Base-by-base conservation (phyloP, 1,140 invertebrate genomes). In the Drosophila hydei region DNA sequence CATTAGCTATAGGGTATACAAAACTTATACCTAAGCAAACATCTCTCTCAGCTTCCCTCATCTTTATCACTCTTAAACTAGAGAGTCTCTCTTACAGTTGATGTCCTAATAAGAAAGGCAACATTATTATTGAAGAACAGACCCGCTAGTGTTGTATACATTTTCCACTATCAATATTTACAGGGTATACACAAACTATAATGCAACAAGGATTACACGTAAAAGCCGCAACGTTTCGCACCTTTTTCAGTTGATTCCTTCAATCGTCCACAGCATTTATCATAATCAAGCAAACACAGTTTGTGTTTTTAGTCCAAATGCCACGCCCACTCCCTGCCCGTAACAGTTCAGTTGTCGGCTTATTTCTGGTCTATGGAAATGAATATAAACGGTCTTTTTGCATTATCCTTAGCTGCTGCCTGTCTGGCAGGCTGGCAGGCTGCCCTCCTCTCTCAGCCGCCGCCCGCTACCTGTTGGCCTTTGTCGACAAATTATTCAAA, bases 401-500 rank as follows among this genome's bases (percentile, higher is more conserved):
- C 54, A 27, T 42, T 43, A 54, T 54, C 51, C 51, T 38, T 42
- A 33, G 30, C 30, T 11, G 30, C 30, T 33, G 30, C 9, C 30
- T 11, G 30, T 3, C 30, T 33, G 30, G 7, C 25, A 5, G 11
- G 12, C 21, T 21, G 5, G 21, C 8, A 14, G 21, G 3, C 8
- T n/a, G n/a, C 52, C 19, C n/a, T 3, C 33, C 33, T 18, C n/a
- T 2, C 18, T n/a, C 30, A 6, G 30, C 3, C 1, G 7, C 9
- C 7, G 33, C 9, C 3, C 36, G 55, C 45, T 56, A 62, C 33
- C 54, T 50, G 65, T 73, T 52, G 11, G 73, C 50, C 50, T 56
- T 27, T 42, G 18, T 45, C 43, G 56, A 62, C 73, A 63, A 73
- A 73, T 78, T 81, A 81, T 80, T 80, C 78, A 80, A 80, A 80